These are phyloP conservation scores for Ephydatia muelleri DNA, from an alignment of 37 sponge, comb jelly and placozoan genomes.

Conservation along the genomic window DNA sequence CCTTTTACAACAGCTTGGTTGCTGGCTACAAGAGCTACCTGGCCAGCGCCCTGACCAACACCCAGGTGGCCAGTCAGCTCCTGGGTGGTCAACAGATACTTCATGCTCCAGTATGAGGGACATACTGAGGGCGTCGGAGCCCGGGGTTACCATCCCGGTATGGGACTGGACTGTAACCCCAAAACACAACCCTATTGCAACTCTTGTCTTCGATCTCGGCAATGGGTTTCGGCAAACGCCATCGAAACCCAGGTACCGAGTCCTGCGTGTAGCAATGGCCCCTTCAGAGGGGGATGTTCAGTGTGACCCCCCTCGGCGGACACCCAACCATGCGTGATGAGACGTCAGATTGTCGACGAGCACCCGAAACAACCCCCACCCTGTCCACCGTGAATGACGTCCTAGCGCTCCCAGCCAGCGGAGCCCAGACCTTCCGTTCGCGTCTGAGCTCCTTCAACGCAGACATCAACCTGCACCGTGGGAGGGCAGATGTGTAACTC, in stretches of 20 bases:
- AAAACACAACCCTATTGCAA: conserved; percentile 19
- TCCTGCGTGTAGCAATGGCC: conserved; percentile 62
- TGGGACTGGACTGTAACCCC: conserved; percentile 73
- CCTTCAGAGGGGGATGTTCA: conserved; percentile 51
- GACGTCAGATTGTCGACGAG: conserved; percentile 15
- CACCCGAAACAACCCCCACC: not conserved
- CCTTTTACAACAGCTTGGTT: conserved; percentile 52
- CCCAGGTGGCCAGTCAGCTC: conserved; percentile 41
- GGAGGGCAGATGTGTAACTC: conserved; percentile 66
- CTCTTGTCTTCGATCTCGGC: conserved; percentile 52
- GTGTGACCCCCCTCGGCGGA: conserved; percentile 12
- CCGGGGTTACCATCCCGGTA: conserved; percentile 61
- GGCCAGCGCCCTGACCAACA: conserved; percentile 21
- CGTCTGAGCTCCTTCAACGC: conserved; percentile 22
- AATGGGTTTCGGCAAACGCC: conserved; percentile 65
- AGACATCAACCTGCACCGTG: conserved; percentile 45
- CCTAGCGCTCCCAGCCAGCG: conserved; percentile 20
- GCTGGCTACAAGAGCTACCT: conserved; percentile 20
- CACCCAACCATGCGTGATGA: conserved; percentile 48
- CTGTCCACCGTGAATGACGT: conserved; percentile 10
- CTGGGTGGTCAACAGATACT: conserved; percentile 74
- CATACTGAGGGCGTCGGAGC: conserved; percentile 50
- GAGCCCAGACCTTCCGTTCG: conserved; percentile 24
- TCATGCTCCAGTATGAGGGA: conserved; percentile 72
- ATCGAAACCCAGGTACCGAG: conserved; percentile 4